Evolutionary conservation across 2,797 vertebrate genomes (phyloP).

Genomic region (Distichodus sexfasciatus): DNA sequence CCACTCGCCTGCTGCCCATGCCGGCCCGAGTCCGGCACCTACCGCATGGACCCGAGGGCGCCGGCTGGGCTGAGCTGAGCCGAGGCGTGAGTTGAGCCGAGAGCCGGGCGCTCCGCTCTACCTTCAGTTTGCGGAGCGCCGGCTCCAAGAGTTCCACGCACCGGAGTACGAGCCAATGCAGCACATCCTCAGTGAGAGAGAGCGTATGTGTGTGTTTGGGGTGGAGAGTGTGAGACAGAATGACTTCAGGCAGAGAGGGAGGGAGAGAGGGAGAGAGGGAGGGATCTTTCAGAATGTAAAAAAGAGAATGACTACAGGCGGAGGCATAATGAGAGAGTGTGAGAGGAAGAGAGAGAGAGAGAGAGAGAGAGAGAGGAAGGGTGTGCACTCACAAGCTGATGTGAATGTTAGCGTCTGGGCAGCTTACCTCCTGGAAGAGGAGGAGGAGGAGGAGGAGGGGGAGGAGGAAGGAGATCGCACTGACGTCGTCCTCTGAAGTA

Average conservation of each 20-base stretch:
- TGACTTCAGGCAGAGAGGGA: constrained; percentile 27
- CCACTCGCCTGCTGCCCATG: constrained; percentile 87
- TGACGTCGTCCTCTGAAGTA: constrained; percentile 87
- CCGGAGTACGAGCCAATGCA: constrained; percentile 40
- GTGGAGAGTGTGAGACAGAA: constrained; percentile 50
- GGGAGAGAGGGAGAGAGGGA: neutral
- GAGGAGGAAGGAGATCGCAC: constrained; percentile 56
- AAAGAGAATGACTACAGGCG: constrained; percentile 43
- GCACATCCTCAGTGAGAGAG: constrained; percentile 57
- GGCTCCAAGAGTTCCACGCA: constrained; percentile 50
- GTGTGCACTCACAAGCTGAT: neutral
- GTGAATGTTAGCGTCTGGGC: constrained; percentile 8
- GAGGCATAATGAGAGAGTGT: neutral
- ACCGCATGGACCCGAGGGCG: constrained; percentile 33
- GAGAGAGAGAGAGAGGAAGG: constrained; percentile 6
- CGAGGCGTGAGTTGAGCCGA: constrained; percentile 53
- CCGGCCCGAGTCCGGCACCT: constrained; percentile 45
- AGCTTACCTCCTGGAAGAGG: constrained; percentile 43
- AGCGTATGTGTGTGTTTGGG: constrained; percentile 51
- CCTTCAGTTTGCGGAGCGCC: constrained; percentile 53
- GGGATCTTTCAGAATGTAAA: no score
- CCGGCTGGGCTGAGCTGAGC: neutral
- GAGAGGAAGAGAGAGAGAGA: constrained; percentile 10
- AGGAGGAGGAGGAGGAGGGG: constrained; percentile 22
- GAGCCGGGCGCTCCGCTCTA: neutral